Percentiles rank a stretch among this genome's conserved stretches.
Evolutionary conservation across 2,888 invertebrate species (phyloP).

Genomic region (Eupsilia transversa): DNA sequence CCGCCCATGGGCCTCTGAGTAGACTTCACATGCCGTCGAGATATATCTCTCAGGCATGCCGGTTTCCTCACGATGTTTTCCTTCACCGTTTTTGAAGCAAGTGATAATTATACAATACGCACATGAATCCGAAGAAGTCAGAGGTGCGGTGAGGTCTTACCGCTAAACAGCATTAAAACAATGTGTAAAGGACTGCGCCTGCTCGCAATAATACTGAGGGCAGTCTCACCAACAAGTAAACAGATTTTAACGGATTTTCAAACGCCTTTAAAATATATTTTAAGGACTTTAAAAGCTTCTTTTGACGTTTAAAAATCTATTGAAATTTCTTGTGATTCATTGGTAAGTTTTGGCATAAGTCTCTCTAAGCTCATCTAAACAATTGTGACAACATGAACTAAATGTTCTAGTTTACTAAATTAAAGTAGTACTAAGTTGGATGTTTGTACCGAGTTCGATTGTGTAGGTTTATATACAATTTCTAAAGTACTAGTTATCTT

Average conservation of each 20-base stretch:
- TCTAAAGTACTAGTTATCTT: not conserved
- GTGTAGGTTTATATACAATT: slow-evolving; percentile 4
- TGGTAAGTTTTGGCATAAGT: slow-evolving; percentile 1
- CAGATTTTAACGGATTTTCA: not conserved
- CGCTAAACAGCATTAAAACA: not conserved
- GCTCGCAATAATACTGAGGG: not conserved
- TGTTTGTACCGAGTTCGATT: slow-evolving; percentile 15
- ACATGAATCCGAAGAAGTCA: too few relatives aligned
- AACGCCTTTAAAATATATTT: not conserved
- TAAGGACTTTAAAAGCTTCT: not conserved
- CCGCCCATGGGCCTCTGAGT: too few relatives aligned
- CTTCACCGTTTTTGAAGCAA: too few relatives aligned
- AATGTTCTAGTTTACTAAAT: slow-evolving; percentile 21
- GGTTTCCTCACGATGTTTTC: too few relatives aligned
- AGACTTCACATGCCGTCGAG: too few relatives aligned
- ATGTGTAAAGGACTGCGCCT: not conserved
- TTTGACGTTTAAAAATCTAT: not conserved
- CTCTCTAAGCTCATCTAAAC: slow-evolving; percentile 25
- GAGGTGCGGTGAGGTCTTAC: too few relatives aligned
- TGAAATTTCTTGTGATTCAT: slow-evolving; percentile 3
- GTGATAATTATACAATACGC: too few relatives aligned
- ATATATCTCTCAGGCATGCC: too few relatives aligned
- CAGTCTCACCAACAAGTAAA: not conserved
- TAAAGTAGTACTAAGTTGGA: slow-evolving; percentile 5
- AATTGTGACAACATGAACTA: slow-evolving; percentile 38